Evolutionary conservation across 2,797 vertebrate species (phyloP).

Genomic region (Coluber constrictor): DNA sequence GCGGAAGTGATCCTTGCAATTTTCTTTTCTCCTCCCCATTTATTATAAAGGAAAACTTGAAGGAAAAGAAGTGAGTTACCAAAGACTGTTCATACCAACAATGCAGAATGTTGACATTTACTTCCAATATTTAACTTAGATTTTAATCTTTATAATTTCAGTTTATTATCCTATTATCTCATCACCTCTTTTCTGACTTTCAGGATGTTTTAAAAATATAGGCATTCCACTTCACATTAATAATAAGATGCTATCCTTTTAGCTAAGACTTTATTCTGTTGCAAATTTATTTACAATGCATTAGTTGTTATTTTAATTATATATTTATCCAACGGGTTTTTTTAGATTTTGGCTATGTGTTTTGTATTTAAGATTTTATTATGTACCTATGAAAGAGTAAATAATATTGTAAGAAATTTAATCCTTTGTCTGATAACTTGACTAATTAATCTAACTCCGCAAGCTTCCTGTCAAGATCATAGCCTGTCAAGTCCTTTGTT

Average conservation of each 20-base stretch:
- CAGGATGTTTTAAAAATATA: not conserved
- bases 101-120: not conserved
- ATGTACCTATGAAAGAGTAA: not conserved
- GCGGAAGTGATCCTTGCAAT: not conserved
- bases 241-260: not conserved
- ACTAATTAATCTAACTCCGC: not conserved
- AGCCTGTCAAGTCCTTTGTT: not conserved
- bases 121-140: not conserved
- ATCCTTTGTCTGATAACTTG: not conserved
- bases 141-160: not conserved
- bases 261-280: not conserved
- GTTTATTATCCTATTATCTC: not conserved
- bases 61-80: not conserved
- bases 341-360: not conserved
- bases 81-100: not conserved
- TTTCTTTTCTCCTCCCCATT: not conserved
- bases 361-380: not conserved
- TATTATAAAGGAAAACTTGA: not conserved
- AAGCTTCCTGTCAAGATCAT: not conserved
- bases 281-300: not conserved
- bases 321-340: not conserved
- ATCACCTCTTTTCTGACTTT: not conserved
- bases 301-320: not conserved
- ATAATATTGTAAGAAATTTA: not conserved
- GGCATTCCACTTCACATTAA: not conserved